Conservation (phyloP, 2,113 vertebrate species). For the Zosterops borbonicus region DNA sequence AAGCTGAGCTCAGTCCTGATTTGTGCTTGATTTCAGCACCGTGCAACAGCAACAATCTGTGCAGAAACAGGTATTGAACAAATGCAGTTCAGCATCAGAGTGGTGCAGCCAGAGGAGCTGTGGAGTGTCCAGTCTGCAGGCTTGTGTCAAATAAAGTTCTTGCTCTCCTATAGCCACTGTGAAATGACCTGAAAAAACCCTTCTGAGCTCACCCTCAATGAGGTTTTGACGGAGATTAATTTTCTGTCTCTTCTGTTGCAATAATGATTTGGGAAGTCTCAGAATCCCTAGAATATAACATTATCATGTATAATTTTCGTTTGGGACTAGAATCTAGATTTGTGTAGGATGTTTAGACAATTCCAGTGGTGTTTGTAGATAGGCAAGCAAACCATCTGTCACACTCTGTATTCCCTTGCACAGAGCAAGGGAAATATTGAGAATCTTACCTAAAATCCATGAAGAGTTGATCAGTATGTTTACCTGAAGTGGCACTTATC, state of each 20-base stretch:
- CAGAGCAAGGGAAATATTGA: not conserved
- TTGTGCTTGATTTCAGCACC: not conserved
- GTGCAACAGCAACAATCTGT: not conserved
- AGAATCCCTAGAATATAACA: not conserved
- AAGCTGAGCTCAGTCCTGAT: not conserved
- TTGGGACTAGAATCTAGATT: not conserved
- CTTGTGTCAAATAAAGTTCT: not conserved
- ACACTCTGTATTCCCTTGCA: rapidly evolving
- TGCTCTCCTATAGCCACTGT: not conserved
- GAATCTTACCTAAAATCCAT: not conserved
- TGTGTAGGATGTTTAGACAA: not conserved
- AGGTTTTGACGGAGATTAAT: not conserved
- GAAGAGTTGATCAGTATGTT: not conserved
- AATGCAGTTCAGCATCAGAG: not conserved
- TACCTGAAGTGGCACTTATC: not conserved
- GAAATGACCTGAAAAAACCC: not conserved
- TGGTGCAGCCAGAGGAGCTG: not conserved
- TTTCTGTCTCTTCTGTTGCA: not conserved
- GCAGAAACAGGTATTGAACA: not conserved
- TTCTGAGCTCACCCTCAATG: not conserved
- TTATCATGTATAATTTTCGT: not conserved
- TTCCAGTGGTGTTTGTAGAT: not conserved
- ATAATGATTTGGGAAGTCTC: not conserved
- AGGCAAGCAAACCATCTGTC: not conserved
- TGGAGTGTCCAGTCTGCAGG: not conserved